Evolutionary conservation across 1,140 invertebrate genomes (phyloP).

Genomic region (Aphelenchoides besseyi): DNA sequence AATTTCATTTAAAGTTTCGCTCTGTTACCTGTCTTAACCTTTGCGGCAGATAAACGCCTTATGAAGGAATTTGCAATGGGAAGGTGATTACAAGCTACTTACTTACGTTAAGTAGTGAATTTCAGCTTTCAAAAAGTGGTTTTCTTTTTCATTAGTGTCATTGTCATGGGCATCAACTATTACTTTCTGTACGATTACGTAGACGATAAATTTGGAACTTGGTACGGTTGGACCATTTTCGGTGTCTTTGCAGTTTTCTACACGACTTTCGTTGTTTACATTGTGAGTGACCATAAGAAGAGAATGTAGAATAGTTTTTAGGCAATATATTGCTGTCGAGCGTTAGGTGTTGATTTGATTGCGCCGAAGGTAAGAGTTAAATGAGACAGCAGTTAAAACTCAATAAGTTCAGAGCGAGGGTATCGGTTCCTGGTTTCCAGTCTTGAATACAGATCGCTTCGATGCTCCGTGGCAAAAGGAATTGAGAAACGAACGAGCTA

Average conservation of each 20-base stretch:
- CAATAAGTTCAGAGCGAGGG: too few species aligned
- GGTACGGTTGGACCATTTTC: conserved; percentile 8
- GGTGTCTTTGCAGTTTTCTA: conserved; percentile 3
- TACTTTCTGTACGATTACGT: conserved; percentile 16
- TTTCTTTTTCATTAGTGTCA: background rate
- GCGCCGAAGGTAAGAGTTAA: too few species aligned
- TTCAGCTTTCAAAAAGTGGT: conserved; percentile 3
- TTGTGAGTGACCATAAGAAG: background rate
- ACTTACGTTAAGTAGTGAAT: background rate
- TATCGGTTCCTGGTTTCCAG: background rate
- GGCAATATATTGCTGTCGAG: too few species aligned
- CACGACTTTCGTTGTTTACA: background rate
- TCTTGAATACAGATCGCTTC: background rate
- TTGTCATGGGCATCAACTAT: conserved; percentile 9
- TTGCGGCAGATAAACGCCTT: conserved; percentile 14
- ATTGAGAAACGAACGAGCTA: background rate
- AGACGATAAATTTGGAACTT: conserved; percentile 3
- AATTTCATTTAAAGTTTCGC: too few species aligned
- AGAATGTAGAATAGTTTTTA: background rate
- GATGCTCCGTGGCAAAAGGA: background rate
- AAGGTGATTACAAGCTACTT: background rate
- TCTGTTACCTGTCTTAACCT: conserved; percentile 20
- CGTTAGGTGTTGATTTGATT: too few species aligned
- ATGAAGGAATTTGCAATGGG: background rate
- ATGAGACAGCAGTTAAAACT: too few species aligned